Evolutionary conservation across 2,888 invertebrate species (phyloP).

Genomic region (Dioctria rufipes): DNA sequence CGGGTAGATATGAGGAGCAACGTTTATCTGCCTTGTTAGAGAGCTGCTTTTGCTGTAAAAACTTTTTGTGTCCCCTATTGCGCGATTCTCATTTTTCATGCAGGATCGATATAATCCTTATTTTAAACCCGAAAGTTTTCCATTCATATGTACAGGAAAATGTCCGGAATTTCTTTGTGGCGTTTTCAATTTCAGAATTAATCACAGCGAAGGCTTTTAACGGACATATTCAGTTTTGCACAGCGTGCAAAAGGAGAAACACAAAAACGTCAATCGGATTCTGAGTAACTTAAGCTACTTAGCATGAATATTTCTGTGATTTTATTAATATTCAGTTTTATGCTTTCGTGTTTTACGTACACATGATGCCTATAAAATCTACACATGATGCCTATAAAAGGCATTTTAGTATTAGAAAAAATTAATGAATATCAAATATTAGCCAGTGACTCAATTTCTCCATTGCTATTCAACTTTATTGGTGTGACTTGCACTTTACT

Average conservation of each 20-base stretch:
- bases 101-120: constrained; percentile 22
- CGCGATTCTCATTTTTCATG: constrained; percentile 7
- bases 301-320: not conserved
- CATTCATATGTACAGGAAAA: constrained; percentile 3
- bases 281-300: not conserved
- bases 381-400: too few species aligned
- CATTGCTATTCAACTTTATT: too few species aligned
- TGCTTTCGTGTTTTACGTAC: too few species aligned
- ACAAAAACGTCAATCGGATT: not conserved
- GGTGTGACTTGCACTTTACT: too few species aligned
- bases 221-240: not conserved
- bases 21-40: not conserved
- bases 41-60: not conserved
- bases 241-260: not conserved
- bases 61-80: not conserved
- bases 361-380: too few species aligned
- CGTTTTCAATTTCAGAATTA: not conserved
- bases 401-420: too few species aligned
- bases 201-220: constrained; percentile 2
- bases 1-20: not conserved
- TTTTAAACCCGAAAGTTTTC: constrained; percentile 16
- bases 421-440: too few species aligned
- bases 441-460: too few species aligned
- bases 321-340: not conserved
- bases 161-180: not conserved